Percentiles rank a stretch among this genome's conserved stretches.
Evolutionary conservation across 53 echinoderm and acorn worm genomes (phyloP).

Genomic region (Stichopus horrens): DNA sequence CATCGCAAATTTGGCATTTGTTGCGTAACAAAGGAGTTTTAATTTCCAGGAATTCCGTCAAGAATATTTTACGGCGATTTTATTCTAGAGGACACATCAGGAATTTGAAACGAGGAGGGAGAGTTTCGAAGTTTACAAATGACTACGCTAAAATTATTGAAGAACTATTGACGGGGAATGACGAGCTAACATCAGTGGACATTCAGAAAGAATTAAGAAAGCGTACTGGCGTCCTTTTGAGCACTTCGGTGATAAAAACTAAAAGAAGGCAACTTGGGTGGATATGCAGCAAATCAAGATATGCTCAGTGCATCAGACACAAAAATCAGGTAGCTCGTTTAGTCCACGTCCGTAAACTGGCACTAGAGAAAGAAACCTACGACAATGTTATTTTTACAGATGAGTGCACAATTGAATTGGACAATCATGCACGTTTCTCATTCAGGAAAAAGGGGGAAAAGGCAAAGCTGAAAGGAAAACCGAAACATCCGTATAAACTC

Average conservation of each 20-base stretch:
- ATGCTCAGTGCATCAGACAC: conserved; percentile 41
- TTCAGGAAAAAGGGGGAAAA: background rate
- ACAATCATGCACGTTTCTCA: conserved; percentile 6
- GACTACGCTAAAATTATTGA: background rate
- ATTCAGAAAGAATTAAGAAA: background rate
- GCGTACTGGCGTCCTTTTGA: background rate
- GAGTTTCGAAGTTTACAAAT: background rate
- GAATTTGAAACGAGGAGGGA: background rate
- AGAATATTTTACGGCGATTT: conserved; percentile 4
- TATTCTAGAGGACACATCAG: background rate
- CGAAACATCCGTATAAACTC: conserved; percentile 42
- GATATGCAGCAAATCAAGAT: background rate
- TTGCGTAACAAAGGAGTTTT: background rate
- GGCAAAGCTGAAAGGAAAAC: conserved; percentile 13
- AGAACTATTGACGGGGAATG: background rate
- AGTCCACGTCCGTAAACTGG: background rate
- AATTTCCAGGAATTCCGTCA: background rate
- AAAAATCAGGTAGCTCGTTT: conserved; percentile 20
- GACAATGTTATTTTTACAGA: conserved; percentile 36
- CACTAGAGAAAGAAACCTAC: background rate
- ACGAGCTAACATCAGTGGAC: background rate
- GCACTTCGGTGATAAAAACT: background rate
- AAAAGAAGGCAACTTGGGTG: background rate
- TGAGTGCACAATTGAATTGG: conserved; percentile 12
- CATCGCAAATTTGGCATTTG: too few species aligned